phyloP scores from a whole-genome alignment of 2,113 vertebrate species.

The Hemiprocne comata region DNA sequence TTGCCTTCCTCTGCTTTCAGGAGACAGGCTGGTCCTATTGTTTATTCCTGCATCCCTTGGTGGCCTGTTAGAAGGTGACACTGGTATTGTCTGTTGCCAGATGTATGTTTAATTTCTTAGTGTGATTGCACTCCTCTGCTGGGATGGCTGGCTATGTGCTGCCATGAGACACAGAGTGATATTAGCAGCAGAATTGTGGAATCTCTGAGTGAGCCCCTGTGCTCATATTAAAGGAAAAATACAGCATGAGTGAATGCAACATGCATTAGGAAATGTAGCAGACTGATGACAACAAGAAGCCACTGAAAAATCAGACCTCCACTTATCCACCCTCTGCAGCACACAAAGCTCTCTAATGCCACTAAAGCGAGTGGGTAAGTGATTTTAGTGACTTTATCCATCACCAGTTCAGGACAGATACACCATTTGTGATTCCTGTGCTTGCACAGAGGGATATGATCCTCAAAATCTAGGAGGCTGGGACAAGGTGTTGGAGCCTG shows the following conservation, averaged over 20 bases:
- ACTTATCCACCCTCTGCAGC: neutral
- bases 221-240: neutral
- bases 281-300: neutral
- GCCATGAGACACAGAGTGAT: neutral
- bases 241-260: neutral
- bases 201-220: neutral
- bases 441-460: neutral
- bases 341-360: neutral
- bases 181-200: neutral
- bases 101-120: neutral
- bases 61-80: constrained; percentile 19
- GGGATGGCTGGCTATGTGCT: neutral
- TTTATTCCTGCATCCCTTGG: neutral
- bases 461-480: neutral
- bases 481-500: neutral
- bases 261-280: neutral
- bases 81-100: neutral
- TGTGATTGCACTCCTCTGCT: neutral
- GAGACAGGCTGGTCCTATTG: neutral
- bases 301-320: neutral
- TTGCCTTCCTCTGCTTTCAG: constrained; percentile 21
- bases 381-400: neutral
- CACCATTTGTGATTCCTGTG: neutral
- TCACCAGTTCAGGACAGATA: neutral
- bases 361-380: neutral